A percentile compares a stretch with the other conserved stretches of the same genome.
These are phyloP conservation scores for Odocoileus hemionus DNA, from an alignment of 2,113 vertebrate species.

Conservation along the genomic window DNA sequence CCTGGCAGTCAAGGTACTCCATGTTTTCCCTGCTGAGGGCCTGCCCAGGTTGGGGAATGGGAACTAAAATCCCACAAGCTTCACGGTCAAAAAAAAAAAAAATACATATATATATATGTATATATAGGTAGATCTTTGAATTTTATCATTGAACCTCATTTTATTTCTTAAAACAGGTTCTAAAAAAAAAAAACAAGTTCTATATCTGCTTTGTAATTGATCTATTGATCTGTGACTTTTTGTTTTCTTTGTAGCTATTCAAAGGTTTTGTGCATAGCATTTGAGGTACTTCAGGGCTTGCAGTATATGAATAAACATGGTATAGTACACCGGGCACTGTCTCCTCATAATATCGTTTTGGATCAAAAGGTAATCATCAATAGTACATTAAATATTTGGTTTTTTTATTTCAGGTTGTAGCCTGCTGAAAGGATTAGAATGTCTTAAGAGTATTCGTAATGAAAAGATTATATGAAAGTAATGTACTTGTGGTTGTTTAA, in stretches of 20 bases:
- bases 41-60: not conserved
- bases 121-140: not conserved
- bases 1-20: not conserved
- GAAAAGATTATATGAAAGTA: not conserved
- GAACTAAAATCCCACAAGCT: not conserved
- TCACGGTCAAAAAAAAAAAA: not conserved
- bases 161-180: not conserved
- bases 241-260: slow-evolving; percentile 81
- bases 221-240: not conserved
- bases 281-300: slow-evolving; percentile 92
- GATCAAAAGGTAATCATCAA: slow-evolving; percentile 88
- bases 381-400: not conserved
- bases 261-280: slow-evolving; percentile 88
- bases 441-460: not conserved
- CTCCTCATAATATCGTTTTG: slow-evolving; percentile 91
- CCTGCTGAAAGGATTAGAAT: slow-evolving; percentile 9
- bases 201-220: slow-evolving; percentile 25
- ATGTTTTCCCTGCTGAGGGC: not conserved
- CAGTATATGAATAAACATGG: slow-evolving; percentile 93
- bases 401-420: not conserved
- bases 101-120: not conserved
- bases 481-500: not conserved
- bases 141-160: not conserved
- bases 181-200: not conserved
- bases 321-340: slow-evolving; percentile 95